A percentile compares a stretch with the other conserved stretches of the same genome.
These are phyloP conservation scores for Cochlearius cochlearius DNA, from an alignment of 2,113 vertebrate species.

Conservation along the genomic window DNA sequence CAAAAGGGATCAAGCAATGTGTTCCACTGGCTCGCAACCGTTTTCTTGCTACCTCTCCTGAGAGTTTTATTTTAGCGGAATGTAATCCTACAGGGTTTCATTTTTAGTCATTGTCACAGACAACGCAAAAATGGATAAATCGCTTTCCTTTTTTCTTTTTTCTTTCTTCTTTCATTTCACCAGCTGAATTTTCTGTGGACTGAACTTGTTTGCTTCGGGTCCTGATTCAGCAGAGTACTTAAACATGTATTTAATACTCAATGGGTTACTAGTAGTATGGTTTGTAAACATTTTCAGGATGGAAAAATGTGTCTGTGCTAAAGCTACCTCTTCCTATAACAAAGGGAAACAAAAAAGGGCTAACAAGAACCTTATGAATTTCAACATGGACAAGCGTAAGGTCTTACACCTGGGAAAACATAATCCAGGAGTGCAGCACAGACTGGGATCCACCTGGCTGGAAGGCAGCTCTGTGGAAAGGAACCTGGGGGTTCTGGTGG, in stretches of 20 bases:
- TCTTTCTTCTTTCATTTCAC: neutral
- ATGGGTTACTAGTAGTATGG: neutral
- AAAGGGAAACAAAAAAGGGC: neutral
- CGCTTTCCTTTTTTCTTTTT: neutral
- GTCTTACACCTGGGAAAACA: too few species aligned
- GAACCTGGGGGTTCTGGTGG: too few species aligned
- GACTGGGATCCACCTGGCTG: too few species aligned
- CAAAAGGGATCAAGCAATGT: neutral
- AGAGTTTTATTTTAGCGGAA: neutral
- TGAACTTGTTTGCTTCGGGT: neutral
- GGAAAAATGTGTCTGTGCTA: neutral
- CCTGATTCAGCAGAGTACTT: neutral
- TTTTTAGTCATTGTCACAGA: neutral
- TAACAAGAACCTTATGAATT: too few species aligned
- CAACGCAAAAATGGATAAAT: neutral
- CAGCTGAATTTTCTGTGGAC: neutral
- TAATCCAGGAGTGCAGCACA: too few species aligned
- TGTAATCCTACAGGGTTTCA: neutral
- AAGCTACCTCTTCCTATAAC: neutral
- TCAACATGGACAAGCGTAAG: too few species aligned
- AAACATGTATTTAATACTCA: neutral
- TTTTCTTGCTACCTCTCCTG: neutral
- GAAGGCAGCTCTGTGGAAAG: too few species aligned
- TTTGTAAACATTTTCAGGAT: neutral
- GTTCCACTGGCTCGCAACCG: rapidly evolving